Evolutionary conservation across 2,113 vertebrate species (phyloP).

Genomic region (Apteryx owenii): DNA sequence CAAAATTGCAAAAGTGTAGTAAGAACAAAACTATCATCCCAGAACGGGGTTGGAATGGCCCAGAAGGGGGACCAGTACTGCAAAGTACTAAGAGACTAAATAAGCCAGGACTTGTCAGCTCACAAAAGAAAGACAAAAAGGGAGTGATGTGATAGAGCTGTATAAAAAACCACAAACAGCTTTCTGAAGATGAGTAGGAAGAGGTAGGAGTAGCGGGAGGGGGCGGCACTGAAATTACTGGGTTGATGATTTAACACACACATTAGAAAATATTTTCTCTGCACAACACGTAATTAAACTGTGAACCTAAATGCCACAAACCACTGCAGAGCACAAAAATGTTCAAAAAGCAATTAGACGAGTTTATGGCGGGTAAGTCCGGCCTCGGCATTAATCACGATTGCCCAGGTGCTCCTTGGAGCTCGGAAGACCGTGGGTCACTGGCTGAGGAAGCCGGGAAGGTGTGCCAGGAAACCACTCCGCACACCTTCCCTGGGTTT

Average conservation of each 20-base stretch:
- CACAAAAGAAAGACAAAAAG: background rate
- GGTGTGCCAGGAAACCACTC: background rate
- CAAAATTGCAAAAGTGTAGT: background rate
- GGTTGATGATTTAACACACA: accelerated
- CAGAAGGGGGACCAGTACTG: background rate
- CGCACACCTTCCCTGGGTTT: too few species aligned
- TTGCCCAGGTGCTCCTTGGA: background rate
- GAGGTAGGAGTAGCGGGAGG: background rate
- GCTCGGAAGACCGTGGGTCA: background rate
- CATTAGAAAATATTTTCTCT: accelerated
- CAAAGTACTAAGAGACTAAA: background rate
- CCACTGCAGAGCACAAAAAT: background rate
- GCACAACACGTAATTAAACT: background rate
- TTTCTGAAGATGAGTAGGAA: background rate
- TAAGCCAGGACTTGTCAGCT: background rate
- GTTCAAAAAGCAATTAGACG: background rate
- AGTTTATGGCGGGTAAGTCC: background rate
- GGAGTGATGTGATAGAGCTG: accelerated
- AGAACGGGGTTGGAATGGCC: background rate
- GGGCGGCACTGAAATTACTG: background rate
- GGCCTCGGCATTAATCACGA: background rate
- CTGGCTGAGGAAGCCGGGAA: background rate
- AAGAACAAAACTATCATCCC: background rate
- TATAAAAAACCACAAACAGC: background rate
- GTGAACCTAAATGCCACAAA: background rate